Evolutionary conservation across 2,888 invertebrate species (phyloP).

Genomic region (Vanessa cardui): DNA sequence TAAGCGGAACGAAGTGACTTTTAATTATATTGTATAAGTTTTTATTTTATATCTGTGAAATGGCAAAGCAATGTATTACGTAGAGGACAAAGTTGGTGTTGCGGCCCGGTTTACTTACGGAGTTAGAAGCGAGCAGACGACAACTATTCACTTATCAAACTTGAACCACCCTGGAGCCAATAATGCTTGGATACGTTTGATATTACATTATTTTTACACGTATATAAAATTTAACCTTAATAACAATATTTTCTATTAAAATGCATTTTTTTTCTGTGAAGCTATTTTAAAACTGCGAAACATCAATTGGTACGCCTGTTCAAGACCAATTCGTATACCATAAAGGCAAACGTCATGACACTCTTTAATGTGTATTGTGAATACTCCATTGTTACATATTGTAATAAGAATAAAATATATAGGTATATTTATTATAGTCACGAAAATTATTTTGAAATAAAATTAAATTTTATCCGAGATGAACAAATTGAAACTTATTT

Average conservation of each 20-base stretch:
- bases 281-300: no score
- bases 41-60: constrained; percentile 21
- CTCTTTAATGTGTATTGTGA: no score
- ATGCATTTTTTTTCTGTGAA: no score
- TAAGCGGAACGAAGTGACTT: neutral
- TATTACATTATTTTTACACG: neutral
- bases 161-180: constrained; percentile 13
- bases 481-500: neutral
- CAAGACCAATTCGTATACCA: no score
- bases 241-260: no score
- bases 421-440: no score
- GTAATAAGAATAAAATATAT: no score
- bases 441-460: neutral
- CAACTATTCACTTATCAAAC: constrained; percentile 55
- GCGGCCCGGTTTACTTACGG: constrained; percentile 54
- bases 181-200: constrained; percentile 20
- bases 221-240: no score
- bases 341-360: no score
- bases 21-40: neutral
- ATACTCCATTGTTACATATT: no score
- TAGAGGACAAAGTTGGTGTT: constrained; percentile 37
- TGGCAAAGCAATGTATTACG: constrained; percentile 26
- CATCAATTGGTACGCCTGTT: no score
- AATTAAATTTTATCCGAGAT: neutral
- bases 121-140: constrained; percentile 52